Percentiles rank a stretch among this genome's conserved stretches.
phyloP scores from a whole-genome alignment of 2,888 invertebrate genomes.

The Drosophila stalkeri region DNA sequence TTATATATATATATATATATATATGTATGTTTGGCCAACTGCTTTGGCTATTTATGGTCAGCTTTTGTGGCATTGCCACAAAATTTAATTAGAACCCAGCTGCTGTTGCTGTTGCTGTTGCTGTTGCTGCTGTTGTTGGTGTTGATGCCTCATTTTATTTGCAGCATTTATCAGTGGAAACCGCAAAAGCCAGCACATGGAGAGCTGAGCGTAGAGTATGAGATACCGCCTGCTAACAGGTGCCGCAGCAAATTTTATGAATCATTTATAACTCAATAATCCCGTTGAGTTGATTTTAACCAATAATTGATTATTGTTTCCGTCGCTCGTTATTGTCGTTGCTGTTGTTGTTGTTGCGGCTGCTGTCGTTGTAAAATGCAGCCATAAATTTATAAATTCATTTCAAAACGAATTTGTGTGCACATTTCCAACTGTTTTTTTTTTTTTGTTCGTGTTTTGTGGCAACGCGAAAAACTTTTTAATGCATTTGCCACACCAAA shows the following conservation, averaged over 20 bases:
- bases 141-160: slow-evolving; percentile 66
- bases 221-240: slow-evolving; percentile 47
- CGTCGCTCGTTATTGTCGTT: slow-evolving; percentile 23
- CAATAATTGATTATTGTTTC: slow-evolving; percentile 78
- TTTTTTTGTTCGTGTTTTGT: slow-evolving; percentile 27
- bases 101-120: slow-evolving; percentile 4
- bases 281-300: slow-evolving; percentile 78
- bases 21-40: slow-evolving; percentile 39
- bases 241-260: slow-evolving; percentile 75
- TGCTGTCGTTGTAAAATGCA: slow-evolving; percentile 44
- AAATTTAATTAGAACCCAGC: slow-evolving; percentile 67
- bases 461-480: slow-evolving; percentile 44
- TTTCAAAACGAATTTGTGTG: slow-evolving; percentile 51
- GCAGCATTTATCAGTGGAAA: slow-evolving; percentile 70
- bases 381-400: slow-evolving; percentile 63
- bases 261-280: slow-evolving; percentile 79
- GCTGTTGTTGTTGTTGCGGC: slow-evolving; percentile 15
- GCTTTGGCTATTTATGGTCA: slow-evolving; percentile 73
- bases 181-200: slow-evolving; percentile 58
- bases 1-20: slow-evolving; percentile 17
- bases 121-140: slow-evolving; percentile 25
- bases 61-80: slow-evolving; percentile 68
- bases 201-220: background rate
- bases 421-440: slow-evolving; percentile 15
- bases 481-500: slow-evolving; percentile 22